Conservation (phyloP, 2,888 invertebrate species). For the Dyspetes luteomarginatus region DNA sequence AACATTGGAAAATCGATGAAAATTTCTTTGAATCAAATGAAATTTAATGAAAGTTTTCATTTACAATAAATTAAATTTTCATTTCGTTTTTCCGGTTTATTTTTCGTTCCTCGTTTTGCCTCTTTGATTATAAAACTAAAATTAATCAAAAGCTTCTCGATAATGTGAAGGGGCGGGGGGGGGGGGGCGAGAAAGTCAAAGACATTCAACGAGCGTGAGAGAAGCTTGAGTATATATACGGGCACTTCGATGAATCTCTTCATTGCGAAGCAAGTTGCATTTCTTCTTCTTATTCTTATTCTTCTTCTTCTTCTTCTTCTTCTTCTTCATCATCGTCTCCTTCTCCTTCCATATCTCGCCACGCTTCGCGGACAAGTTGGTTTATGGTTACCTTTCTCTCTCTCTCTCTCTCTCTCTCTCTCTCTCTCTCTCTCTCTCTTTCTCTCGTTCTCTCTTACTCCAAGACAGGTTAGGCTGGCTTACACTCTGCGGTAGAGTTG, state of each 20-base stretch:
- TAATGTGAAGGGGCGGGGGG: no score
- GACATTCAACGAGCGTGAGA: slow-evolving; percentile 2
- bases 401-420: slow-evolving; percentile 32
- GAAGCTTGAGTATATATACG: not conserved
- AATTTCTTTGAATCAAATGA: not conserved
- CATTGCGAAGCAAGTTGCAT: slow-evolving; percentile 60
- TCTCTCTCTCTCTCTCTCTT: not conserved
- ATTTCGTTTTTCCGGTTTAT: no score
- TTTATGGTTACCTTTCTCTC: slow-evolving; percentile 58
- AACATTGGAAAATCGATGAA: not conserved
- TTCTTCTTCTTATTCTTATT: slow-evolving; percentile 45
- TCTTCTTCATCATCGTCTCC: no score
- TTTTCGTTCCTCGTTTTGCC: no score
- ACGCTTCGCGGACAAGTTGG: slow-evolving; percentile 66
- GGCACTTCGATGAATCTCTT: slow-evolving; percentile 63
- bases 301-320: slow-evolving; percentile 52
- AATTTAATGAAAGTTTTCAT: not conserved
- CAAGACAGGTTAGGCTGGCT: slow-evolving; percentile 58
- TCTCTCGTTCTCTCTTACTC: slow-evolving; percentile 20
- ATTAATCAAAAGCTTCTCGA: no score
- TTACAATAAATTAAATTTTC: no score
- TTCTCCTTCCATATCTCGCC: no score
- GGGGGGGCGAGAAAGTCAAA: not conserved
- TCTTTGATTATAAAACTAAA: no score
- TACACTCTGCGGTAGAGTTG: slow-evolving; percentile 38